These are phyloP conservation scores for Poeciliopsis occidentalis DNA, from an alignment of 2,113 vertebrate genomes.

Conservation along the genomic window DNA sequence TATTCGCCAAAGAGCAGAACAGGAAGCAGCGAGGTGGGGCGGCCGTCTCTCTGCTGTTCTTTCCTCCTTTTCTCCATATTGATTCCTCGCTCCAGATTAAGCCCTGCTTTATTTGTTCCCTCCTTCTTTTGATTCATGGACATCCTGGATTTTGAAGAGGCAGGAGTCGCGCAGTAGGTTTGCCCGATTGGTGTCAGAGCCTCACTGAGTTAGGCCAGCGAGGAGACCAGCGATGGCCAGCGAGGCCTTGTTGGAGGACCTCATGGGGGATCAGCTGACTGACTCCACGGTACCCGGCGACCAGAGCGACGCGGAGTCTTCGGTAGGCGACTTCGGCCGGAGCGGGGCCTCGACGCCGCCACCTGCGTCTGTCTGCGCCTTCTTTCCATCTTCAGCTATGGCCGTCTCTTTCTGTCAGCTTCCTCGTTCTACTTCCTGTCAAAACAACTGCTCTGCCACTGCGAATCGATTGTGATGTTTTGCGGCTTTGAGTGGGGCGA, in stretches of 20 bases:
- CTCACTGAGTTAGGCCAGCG: conserved; percentile 32
- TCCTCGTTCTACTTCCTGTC: conserved; percentile 64
- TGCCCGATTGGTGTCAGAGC: conserved; percentile 31
- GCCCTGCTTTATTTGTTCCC: not conserved
- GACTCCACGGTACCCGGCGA: conserved; percentile 40
- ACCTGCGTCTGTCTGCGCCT: not conserved
- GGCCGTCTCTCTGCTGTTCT: conserved; percentile 35
- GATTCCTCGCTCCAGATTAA: conserved; percentile 58
- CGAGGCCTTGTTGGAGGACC: conserved; percentile 59
- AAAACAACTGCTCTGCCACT: conserved; percentile 27
- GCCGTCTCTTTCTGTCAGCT: conserved; percentile 51
- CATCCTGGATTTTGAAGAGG: conserved; percentile 65
- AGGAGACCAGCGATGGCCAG: conserved; percentile 65
- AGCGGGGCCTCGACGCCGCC: conserved; percentile 32
- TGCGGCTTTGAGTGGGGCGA: not conserved
- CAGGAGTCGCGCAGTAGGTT: conserved; percentile 41
- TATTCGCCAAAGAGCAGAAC: conserved; percentile 70
- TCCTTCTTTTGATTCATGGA: conserved; percentile 57
- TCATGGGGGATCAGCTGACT: conserved; percentile 34
- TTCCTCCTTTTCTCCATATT: conserved; percentile 63
- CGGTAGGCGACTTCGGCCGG: conserved; percentile 56
- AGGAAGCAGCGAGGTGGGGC: conserved; percentile 75
- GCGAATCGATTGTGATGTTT: conserved; percentile 31
- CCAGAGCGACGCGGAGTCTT: conserved; percentile 59
- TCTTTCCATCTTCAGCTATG: conserved; percentile 5